Conservation (phyloP, 2,797 vertebrate species). For the Sitta carolinensis region DNA sequence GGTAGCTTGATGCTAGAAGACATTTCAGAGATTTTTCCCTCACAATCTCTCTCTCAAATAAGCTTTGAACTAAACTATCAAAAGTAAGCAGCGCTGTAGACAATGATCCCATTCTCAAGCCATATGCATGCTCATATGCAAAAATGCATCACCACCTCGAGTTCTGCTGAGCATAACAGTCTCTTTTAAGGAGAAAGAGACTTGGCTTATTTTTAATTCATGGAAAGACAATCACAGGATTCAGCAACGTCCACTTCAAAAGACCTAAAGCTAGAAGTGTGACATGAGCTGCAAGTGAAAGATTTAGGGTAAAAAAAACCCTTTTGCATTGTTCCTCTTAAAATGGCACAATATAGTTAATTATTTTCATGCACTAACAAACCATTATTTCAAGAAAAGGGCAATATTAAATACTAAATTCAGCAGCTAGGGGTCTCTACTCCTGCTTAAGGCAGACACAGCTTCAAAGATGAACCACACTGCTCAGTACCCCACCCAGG, state of each 20-base stretch:
- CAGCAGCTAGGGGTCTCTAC: not conserved
- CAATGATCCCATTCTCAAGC: slow-evolving; percentile 27
- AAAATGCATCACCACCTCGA: slow-evolving; percentile 40
- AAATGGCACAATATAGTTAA: not conserved
- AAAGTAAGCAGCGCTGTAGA: not conserved
- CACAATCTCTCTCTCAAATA: not conserved
- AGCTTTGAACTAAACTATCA: not conserved
- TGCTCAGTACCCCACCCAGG: not conserved
- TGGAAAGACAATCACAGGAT: not conserved
- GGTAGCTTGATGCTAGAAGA: not conserved
- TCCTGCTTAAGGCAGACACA: not conserved
- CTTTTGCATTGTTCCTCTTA: not conserved
- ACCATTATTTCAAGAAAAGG: not conserved
- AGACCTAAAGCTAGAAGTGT: not conserved
- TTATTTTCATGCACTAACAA: not conserved
- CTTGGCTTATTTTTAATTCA: slow-evolving; percentile 24
- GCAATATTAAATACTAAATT: not conserved
- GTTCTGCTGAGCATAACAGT: not conserved
- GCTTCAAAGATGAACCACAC: not conserved
- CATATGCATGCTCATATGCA: not conserved
- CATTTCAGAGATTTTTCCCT: not conserved
- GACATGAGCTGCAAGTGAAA: not conserved
- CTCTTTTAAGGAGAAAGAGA: slow-evolving; percentile 8
- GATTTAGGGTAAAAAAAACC: not conserved
- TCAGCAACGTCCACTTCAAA: not conserved